Base-by-base conservation (phyloP, 2,888 invertebrate genomes). In the Sphinx pinastri region DNA sequence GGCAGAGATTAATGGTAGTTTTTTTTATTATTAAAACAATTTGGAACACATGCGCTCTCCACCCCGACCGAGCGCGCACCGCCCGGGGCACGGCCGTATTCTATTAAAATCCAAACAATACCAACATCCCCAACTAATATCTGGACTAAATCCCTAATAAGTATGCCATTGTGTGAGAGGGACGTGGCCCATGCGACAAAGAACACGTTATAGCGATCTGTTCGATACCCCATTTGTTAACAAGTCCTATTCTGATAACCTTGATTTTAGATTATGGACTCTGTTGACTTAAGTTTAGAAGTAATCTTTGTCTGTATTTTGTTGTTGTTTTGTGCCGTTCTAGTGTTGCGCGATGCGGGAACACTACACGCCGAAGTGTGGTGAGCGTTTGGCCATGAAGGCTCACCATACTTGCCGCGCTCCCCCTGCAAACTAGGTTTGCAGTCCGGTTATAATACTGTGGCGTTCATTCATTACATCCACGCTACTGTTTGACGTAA, bases 71-170 rank as follows among this genome's bases (percentile, higher is more conserved):
- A 76, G 77, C 80, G 79, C 78, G 77, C 87, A 87, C 92, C 90
- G 87, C 91, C 90, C 85, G 90, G 91, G 89, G 93, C 81, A 90
- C 84, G 82, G 82, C 84, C 84, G 90, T 88, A 93, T 94, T 93
- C 93, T 91, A 94, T 93, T 93, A 93, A 93, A 92, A 90, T 88
- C 89, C 92, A 92, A 93, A 94, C 94, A 93, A 94, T 93, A 84
- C 89, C 89, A 81, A 86, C 91, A 91, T 91, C 94, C 93, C 93
- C 92, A 93, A 93, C 93, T 94, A 93, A 93, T 94, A 94, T 93
- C 94, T 93, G 94, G 91, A 93, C 93, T 93, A 93, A 93, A 93
- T 93, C 94, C 93, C 94, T 94, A 93, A 94, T 94, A 94, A 94
- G 94, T 94, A 93, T 93, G 93, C 94, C 93, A 93, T 93, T 93